Conservation (phyloP, 2,888 invertebrate genomes). For the Patella pellucida region DNA sequence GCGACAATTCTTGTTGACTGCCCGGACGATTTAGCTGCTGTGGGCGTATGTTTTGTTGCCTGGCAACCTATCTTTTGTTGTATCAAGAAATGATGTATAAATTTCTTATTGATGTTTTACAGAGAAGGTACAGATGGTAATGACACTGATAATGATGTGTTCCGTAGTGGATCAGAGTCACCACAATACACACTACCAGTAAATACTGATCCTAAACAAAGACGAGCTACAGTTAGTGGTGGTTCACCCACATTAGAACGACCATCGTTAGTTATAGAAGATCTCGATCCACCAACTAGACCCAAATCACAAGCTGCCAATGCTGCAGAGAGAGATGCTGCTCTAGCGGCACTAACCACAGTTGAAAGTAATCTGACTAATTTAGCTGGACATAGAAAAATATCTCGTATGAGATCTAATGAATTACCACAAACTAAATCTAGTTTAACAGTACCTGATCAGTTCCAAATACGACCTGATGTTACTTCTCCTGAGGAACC, state of each 20-base stretch:
- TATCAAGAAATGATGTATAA: background rate
- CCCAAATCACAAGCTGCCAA: conserved; percentile 54
- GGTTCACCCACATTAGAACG: conserved; percentile 70
- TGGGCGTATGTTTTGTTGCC: too few relatives aligned
- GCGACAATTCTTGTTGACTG: too few relatives aligned
- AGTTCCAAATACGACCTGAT: background rate
- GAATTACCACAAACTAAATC: background rate
- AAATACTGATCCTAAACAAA: conserved; percentile 74
- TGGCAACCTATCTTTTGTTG: background rate
- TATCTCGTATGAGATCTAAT: conserved; percentile 1
- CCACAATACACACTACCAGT: conserved; percentile 62
- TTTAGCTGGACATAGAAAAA: background rate
- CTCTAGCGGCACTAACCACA: conserved; percentile 25
- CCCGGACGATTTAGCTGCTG: too few relatives aligned
- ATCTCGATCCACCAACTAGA: conserved; percentile 55
- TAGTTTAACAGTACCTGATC: conserved; percentile 9
- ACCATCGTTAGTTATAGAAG: conserved; percentile 59
- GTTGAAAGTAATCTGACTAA: conserved; percentile 22
- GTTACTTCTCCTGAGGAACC: background rate
- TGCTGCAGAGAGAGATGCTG: conserved; percentile 34
- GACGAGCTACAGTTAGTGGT: conserved; percentile 90
- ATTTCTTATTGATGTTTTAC: conserved; percentile 12
- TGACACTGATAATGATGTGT: conserved; percentile 72
- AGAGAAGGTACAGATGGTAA: conserved; percentile 55
- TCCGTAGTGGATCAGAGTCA: conserved; percentile 67